Conservation (phyloP, 2,113 vertebrate species). For the Podiceps cristatus region DNA sequence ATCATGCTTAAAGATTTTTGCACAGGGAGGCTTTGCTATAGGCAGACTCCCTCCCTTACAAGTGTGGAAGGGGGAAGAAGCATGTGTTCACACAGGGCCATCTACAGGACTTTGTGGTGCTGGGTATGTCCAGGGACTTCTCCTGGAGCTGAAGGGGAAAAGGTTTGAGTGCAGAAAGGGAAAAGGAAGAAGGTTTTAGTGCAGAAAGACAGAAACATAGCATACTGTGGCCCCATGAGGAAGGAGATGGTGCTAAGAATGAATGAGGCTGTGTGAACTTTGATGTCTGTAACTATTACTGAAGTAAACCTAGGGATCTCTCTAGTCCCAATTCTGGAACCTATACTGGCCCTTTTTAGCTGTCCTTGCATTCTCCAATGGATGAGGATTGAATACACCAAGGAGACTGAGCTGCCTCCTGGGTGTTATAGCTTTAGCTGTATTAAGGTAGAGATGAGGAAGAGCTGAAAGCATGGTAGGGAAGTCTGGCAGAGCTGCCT, state of each 20-base stretch:
- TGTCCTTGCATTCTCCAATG: not conserved
- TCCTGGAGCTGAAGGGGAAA: not conserved
- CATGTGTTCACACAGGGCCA: not conserved
- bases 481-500: not conserved
- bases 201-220: not conserved
- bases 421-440: not conserved
- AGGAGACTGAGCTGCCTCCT: not conserved
- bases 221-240: not conserved
- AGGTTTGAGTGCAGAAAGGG: not conserved
- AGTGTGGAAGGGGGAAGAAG: not conserved
- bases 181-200: not conserved
- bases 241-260: not conserved
- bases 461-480: not conserved
- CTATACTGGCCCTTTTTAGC: not conserved
- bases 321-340: not conserved
- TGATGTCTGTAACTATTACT: rapidly evolving
- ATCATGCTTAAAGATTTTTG: not conserved
- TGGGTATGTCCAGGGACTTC: not conserved
- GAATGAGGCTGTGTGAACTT: not conserved
- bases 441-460: rapidly evolving
- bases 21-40: not conserved
- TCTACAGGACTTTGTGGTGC: not conserved
- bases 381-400: not conserved
- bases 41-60: not conserved
- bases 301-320: not conserved